Base-by-base conservation (phyloP, 2,797 vertebrate genomes). In the Danio albolineatus region DNA sequence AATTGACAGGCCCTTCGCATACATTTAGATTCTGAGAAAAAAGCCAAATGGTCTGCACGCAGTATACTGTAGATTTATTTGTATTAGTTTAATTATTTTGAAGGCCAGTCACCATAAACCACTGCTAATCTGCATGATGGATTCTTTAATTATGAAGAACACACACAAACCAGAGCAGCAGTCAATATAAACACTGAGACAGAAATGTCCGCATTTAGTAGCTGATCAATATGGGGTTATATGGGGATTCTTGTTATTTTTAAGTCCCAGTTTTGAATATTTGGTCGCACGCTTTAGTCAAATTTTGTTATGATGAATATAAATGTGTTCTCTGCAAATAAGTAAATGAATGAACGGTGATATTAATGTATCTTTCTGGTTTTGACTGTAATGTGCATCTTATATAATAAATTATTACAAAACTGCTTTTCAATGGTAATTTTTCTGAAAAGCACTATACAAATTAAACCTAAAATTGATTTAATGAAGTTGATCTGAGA, bases 1-100 rank as follows among this genome's bases (percentile, higher is more conserved):
- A 73, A 70, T 56, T 75, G n/a, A 80, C 67, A 41, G 61, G 43
- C 5, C n/a, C 38, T 80, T 65, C 7, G n/a, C n/a, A 61, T 82
- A 56, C 17, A 61, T 76, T 51, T 60, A 54, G 28, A 21, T 36
- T 41, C 44, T 28, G 48, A 61, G 54, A 69, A 69, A 56, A 56
- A 21, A 16, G 39, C 12, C 44, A 28, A 28, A 53, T 72, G 57
- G 53, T 16, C 48, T n/a, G 17, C 9, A 65, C 65, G 56, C 44
- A 19, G 17, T 62, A 28, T 28, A 28, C 3, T 1, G 51, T 78
- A 53, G 57, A 62, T 70, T 67, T 69, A 13, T 41, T 70, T 61
- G 14, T 9, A 19, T 59, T 48, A 28, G 28, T 28, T 28, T 48
- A 48, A 48, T 57, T 67, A 67, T 46, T 44, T 74, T 19, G 7